A percentile compares a stretch with the other conserved stretches of the same genome.
phyloP scores from a whole-genome alignment of 2,888 invertebrate genomes.

The Cataglyphis altisquamis region DNA sequence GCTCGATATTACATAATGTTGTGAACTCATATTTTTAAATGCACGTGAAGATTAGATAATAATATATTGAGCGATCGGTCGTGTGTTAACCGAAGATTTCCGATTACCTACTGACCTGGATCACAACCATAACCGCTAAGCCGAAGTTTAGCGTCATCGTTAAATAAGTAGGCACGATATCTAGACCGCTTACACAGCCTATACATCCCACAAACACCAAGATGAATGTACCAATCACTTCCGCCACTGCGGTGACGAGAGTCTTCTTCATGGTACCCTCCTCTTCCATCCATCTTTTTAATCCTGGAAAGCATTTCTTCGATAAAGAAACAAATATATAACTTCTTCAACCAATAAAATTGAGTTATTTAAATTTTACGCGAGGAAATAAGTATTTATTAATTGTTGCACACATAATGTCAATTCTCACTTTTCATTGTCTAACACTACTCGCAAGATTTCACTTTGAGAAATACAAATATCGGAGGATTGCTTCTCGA shows the following conservation, averaged over 20 bases:
- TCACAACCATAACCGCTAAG: conserved; percentile 83
- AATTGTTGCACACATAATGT: background rate
- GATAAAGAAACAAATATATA: background rate
- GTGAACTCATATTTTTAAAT: background rate
- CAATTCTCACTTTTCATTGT: background rate
- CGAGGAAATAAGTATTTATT: background rate
- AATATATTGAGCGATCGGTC: background rate
- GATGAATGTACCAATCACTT: conserved; percentile 83
- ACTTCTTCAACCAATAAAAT: background rate
- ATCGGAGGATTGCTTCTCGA: background rate
- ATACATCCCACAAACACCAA: conserved; percentile 84
- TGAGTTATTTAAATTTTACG: background rate
- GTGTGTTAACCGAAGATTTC: background rate
- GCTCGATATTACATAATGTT: background rate
- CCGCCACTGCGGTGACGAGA: conserved; percentile 81
- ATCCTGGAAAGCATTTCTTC: conserved; percentile 65
- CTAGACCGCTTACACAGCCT: conserved; percentile 79
- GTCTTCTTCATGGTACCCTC: conserved; percentile 74
- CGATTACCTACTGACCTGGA: conserved; percentile 82
- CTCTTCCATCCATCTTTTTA: conserved; percentile 75
- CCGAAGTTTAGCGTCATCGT: conserved; percentile 84
- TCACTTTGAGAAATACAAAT: background rate
- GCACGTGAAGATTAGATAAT: background rate
- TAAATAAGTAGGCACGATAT: conserved; percentile 77
- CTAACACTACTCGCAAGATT: background rate